Evolutionary conservation across 2,113 vertebrate genomes (phyloP).

Genomic region (Halichoeres trimaculatus): DNA sequence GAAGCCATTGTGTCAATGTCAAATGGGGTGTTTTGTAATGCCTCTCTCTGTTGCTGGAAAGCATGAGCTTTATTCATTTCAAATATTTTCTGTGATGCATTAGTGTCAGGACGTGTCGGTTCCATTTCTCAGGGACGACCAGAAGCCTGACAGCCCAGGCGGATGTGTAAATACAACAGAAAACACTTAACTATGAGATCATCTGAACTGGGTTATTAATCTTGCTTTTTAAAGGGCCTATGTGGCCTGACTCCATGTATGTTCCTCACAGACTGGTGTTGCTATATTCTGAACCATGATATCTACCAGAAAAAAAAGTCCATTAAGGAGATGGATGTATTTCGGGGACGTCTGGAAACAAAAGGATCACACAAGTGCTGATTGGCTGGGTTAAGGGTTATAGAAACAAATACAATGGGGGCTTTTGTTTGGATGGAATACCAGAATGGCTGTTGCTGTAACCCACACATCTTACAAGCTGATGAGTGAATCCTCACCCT

Average conservation of each 20-base stretch:
- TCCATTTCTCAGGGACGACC: conserved; percentile 77
- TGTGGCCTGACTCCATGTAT: conserved; percentile 66
- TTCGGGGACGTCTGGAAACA: conserved; percentile 73
- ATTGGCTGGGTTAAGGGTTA: conserved; percentile 75
- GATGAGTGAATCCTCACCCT: conserved; percentile 38
- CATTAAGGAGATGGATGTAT: conserved; percentile 81
- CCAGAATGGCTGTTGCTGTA: conserved; percentile 53
- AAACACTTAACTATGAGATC: conserved; percentile 88
- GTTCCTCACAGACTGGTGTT: conserved; percentile 41
- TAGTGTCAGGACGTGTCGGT: conserved; percentile 75
- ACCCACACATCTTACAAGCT: conserved; percentile 46
- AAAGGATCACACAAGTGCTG: conserved; percentile 73
- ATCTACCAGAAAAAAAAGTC: conserved; percentile 50
- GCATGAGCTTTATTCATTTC: conserved; percentile 77
- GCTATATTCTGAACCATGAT: conserved; percentile 68
- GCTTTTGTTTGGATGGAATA: conserved; percentile 66
- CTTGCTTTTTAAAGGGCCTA: conserved; percentile 78
- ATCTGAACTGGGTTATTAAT: conserved; percentile 82
- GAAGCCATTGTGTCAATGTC: conserved; percentile 80
- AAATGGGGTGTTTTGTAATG: conserved; percentile 73
- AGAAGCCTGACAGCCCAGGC: conserved; percentile 58
- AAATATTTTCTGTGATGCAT: conserved; percentile 82
- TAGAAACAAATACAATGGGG: conserved; percentile 71
- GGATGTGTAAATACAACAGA: conserved; percentile 84
- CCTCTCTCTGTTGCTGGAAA: conserved; percentile 47